These are phyloP conservation scores for Alauda arvensis DNA, from an alignment of 2,797 vertebrate species.

Conservation along the genomic window DNA sequence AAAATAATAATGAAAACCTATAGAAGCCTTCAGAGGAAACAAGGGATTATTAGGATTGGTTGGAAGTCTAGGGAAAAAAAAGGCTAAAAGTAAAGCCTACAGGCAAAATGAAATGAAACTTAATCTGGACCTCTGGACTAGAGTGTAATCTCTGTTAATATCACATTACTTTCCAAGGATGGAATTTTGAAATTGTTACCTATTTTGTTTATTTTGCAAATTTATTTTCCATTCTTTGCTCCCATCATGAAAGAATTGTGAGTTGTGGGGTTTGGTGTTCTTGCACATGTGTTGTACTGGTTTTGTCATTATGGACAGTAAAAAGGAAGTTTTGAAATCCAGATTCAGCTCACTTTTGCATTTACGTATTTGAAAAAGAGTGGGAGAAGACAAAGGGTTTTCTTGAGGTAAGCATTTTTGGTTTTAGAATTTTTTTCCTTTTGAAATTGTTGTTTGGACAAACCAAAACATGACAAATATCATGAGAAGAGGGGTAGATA, in stretches of 20 bases:
- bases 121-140: not conserved
- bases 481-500: not conserved
- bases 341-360: not conserved
- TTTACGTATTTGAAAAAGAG: not conserved
- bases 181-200: not conserved
- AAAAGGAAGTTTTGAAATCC: not conserved
- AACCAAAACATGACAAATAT: not conserved
- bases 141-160: not conserved
- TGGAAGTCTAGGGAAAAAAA: not conserved
- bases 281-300: not conserved
- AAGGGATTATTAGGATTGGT: not conserved
- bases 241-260: not conserved
- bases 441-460: not conserved
- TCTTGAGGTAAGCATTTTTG: not conserved
- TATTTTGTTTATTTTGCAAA: not conserved
- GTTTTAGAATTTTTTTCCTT: not conserved
- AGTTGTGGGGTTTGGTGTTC: not conserved
- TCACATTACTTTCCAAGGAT: not conserved
- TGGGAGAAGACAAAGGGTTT: rapidly evolving
- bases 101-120: not conserved
- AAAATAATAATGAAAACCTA: not conserved
- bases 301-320: not conserved
- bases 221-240: not conserved
- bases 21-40: not conserved
- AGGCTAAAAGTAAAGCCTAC: not conserved